These are phyloP conservation scores for Shinisaurus crocodilurus DNA, from an alignment of 2,113 vertebrate species.

Conservation along the genomic window DNA sequence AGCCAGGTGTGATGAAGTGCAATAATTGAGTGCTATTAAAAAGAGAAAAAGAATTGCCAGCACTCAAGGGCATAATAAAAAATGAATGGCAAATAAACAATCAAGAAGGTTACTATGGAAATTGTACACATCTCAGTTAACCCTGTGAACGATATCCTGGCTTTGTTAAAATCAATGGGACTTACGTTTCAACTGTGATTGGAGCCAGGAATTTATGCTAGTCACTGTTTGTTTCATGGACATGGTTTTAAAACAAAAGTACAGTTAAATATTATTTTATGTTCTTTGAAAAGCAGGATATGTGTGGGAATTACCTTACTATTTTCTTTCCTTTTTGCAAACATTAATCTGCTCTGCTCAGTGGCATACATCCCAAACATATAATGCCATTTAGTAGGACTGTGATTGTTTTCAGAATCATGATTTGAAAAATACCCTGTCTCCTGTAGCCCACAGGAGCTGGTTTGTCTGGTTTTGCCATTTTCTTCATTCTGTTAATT, in stretches of 20 bases:
- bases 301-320: background rate
- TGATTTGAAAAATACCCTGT: background rate
- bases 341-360: background rate
- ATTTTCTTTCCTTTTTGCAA: background rate
- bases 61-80: conserved; percentile 18
- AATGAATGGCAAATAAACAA: conserved; percentile 19
- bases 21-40: conserved; percentile 30
- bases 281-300: background rate
- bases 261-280: background rate
- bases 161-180: conserved; percentile 9
- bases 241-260: conserved; percentile 3
- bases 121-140: conserved; percentile 2
- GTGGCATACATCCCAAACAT: background rate
- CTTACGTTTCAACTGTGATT: background rate
- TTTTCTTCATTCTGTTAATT: background rate
- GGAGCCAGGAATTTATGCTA: background rate
- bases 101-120: conserved; percentile 17
- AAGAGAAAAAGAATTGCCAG: background rate
- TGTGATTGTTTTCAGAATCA: background rate
- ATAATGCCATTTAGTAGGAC: background rate
- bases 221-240: background rate
- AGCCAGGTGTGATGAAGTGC: conserved; percentile 5
- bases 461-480: background rate
- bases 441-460: background rate
- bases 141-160: background rate